Base-by-base conservation (phyloP, 2,888 invertebrate species). In the Epiblema foenella region DNA sequence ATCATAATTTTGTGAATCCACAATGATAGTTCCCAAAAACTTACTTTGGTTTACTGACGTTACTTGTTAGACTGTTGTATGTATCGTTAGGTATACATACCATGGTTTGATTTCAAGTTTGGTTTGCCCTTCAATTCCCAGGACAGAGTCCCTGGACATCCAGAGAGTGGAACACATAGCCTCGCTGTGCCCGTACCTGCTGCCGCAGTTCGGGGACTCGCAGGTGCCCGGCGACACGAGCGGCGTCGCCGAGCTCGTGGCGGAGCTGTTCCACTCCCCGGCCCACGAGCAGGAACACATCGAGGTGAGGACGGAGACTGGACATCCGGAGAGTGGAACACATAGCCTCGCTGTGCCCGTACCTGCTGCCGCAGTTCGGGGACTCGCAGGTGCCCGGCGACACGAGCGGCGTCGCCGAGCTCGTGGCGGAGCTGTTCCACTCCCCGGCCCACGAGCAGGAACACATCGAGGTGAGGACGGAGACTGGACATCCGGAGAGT, bases 91-190 rank as follows among this genome's bases (percentile, higher is more conserved):
- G n/a, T n/a, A n/a, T n/a, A n/a, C n/a, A n/a, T n/a, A n/a, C n/a
- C n/a, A n/a, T n/a, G n/a, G n/a, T n/a, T n/a, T n/a, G n/a, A n/a
- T n/a, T 24, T 24, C 2, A 24, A 24, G 24, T 24, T 24, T 24
- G 24, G 4, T 3, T 1, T 24, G 9, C 5, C 8, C 33, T 5
- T 33, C 7, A 29, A 17, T 39, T n/a, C 5, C 4, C 81, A 89
- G 89, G 8, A 37, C 69, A 5, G 77, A 77, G 1, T 46, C 74
- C 0, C 69, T 89, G 1, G 74, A 83, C 70, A 63, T 82, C 2
- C 11, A n/a, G n/a, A n/a, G 76, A 12, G 79, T 89, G 15, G 85
- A 85, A 64, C 84, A 86, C 78, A 75, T 81, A 7, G 79, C 82
- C 12, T 81, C 83, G 0, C 75, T 86, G 5, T 83, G 85, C 46